Evolutionary conservation across 2,888 invertebrate genomes (phyloP).

Genomic region (Mycalesis mineus): DNA sequence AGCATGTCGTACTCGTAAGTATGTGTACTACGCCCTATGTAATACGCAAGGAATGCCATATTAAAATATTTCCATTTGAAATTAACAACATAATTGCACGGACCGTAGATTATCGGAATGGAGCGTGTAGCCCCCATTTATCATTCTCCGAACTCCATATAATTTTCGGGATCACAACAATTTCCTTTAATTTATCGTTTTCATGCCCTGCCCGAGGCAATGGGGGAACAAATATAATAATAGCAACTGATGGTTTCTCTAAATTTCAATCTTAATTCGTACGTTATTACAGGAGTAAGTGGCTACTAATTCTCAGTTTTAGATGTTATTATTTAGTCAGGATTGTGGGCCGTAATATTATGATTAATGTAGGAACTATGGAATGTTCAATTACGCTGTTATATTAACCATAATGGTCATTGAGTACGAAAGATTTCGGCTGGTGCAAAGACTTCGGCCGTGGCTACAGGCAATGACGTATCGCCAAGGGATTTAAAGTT

Average conservation of each 20-base stretch:
- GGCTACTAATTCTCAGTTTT: conserved; percentile 7
- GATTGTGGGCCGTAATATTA: not conserved
- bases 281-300: conserved; percentile 11
- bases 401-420: no score
- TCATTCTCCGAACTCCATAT: conserved; percentile 37
- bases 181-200: conserved; percentile 47
- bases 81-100: conserved; percentile 39
- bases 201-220: conserved; percentile 36
- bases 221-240: conserved; percentile 27
- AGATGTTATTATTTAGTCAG: not conserved
- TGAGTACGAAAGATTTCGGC: no score
- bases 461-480: no score
- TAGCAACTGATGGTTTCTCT: conserved; percentile 16
- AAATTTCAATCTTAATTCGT: conserved; percentile 15
- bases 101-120: conserved; percentile 36
- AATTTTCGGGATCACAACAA: conserved; percentile 47
- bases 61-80: conserved; percentile 23
- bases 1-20: no score
- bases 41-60: conserved; percentile 1
- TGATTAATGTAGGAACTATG: no score
- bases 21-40: not conserved
- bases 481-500: no score
- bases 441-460: no score
- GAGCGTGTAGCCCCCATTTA: conserved; percentile 26
- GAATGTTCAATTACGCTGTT: no score